These are phyloP conservation scores for Anguilla anguilla DNA, from an alignment of 2,797 vertebrate species.

Conservation along the genomic window DNA sequence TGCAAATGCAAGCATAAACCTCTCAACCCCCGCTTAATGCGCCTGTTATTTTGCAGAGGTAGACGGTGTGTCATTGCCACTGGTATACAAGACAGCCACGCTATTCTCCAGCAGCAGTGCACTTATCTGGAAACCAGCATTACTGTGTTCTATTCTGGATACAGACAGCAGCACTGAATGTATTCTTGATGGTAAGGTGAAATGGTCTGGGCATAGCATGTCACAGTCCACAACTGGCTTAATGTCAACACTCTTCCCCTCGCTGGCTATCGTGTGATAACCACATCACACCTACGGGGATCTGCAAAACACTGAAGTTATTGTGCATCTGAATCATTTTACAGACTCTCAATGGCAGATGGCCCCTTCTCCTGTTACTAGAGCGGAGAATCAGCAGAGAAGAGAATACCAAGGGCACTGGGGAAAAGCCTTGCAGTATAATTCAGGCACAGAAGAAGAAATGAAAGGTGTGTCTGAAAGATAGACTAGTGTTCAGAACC, in stretches of 20 bases:
- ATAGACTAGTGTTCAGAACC: neutral
- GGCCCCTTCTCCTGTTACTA: neutral
- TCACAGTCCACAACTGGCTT: neutral
- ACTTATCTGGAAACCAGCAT: neutral
- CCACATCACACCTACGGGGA: neutral
- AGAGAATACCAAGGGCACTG: neutral
- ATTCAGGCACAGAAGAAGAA: neutral
- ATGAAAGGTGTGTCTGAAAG: neutral
- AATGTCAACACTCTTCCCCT: neutral
- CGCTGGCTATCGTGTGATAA: neutral
- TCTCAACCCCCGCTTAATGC: neutral
- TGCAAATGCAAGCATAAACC: neutral
- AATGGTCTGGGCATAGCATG: neutral
- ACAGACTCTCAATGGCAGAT: slow-evolving; percentile 1
- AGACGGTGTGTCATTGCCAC: neutral
- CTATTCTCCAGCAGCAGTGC: neutral
- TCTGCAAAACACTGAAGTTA: slow-evolving; percentile 10
- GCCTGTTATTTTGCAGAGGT: neutral
- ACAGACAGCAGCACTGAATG: neutral
- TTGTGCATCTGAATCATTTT: slow-evolving; percentile 3
- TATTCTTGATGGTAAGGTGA: neutral
- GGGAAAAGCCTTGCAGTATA: neutral
- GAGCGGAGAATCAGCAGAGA: neutral
- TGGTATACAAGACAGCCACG: neutral
- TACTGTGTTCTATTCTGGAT: neutral